Base-by-base conservation (phyloP, 2,113 vertebrate species). In the Paramormyrops kingsleyae region DNA sequence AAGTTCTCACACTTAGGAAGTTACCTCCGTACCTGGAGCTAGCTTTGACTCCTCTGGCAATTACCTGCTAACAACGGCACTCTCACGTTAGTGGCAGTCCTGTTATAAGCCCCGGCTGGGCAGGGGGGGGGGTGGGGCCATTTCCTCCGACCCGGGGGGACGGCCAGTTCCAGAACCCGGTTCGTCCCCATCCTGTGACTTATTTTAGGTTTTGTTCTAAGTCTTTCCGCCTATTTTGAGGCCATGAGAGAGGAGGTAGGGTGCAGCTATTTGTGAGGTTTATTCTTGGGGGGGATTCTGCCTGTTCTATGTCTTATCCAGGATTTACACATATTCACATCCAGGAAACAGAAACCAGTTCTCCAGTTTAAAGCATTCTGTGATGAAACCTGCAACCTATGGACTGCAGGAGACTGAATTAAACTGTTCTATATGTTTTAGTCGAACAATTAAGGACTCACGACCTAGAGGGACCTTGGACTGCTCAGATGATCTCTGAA, bases 11-110 rank as follows among this genome's bases (percentile, higher is more conserved):
- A 95, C 93, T 94, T 93, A 94, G 91, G 94, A 94, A 85, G 90
- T 91, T 92, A 89, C 88, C 92, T 91, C 93, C 88, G 94, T 91
- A 87, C 91, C 92, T 92, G 93, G 92, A 93, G 94, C 89, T 87
- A 89, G 88, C 88, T 59, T 84, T 90, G 92, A 91, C 90, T 94
- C 93, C 91, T 94, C 94, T 97, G 94, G 95, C 97, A 97, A 96
- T 95, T 97, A 97, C 96, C 96, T 97, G 97, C 96, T 95, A 97
- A 97, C 96, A 96, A 96, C 94, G 95, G 92, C 84, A 87, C 80
- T 95, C 91, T 94, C 94, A 96, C 96, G 94, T 96, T 95, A 95
- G 96, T 97, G 96, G 96, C 95, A 96, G 95, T 92, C 92, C 92
- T 90, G 91, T 89, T 93, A 93, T 93, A 93, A 94, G 95, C 91